Evolutionary conservation across 2,797 vertebrate species (phyloP).

Genomic region (Cynodonichthys magdalenae): DNA sequence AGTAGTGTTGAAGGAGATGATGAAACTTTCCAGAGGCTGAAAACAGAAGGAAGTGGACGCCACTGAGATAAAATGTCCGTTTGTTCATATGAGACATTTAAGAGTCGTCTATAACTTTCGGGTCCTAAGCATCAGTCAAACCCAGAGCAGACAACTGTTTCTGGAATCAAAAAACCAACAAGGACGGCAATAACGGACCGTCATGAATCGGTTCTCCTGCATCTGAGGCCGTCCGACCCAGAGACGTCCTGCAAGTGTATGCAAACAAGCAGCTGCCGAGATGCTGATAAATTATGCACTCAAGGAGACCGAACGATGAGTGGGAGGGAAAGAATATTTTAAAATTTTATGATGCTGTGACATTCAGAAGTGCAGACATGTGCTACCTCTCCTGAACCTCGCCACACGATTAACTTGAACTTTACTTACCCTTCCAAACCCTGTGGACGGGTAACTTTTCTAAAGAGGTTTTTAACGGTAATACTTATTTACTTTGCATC

Average conservation of each 20-base stretch:
- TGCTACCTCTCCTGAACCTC: slow-evolving; percentile 31
- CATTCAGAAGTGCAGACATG: slow-evolving; percentile 45
- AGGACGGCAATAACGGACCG: slow-evolving; percentile 5
- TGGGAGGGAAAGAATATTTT: slow-evolving; percentile 40
- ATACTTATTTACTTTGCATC: slow-evolving; percentile 57
- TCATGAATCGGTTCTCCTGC: slow-evolving; percentile 7
- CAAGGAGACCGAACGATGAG: slow-evolving; percentile 55
- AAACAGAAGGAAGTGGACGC: slow-evolving; percentile 12
- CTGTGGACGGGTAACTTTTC: slow-evolving; percentile 46
- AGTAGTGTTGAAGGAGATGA: slow-evolving; percentile 54
- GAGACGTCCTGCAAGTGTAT: slow-evolving; percentile 19
- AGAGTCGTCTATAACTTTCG: slow-evolving; percentile 68
- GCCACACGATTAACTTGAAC: slow-evolving; percentile 45
- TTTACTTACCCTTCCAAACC: slow-evolving; percentile 30
- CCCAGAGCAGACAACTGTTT: slow-evolving; percentile 70
- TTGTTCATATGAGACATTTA: slow-evolving; percentile 42
- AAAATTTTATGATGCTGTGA: slow-evolving; percentile 68
- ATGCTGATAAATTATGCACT: slow-evolving; percentile 71
- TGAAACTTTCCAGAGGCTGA: slow-evolving; percentile 35
- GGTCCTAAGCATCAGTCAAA: slow-evolving; percentile 69
- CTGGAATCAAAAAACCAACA: slow-evolving; percentile 37
- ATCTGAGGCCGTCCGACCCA: slow-evolving; percentile 2
- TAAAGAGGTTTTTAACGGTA: slow-evolving; percentile 17
- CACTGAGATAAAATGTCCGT: slow-evolving; percentile 65
- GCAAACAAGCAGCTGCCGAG: slow-evolving; percentile 36